These are phyloP conservation scores for Tiliqua scincoides DNA, from an alignment of 2,113 vertebrate genomes.

Conservation along the genomic window DNA sequence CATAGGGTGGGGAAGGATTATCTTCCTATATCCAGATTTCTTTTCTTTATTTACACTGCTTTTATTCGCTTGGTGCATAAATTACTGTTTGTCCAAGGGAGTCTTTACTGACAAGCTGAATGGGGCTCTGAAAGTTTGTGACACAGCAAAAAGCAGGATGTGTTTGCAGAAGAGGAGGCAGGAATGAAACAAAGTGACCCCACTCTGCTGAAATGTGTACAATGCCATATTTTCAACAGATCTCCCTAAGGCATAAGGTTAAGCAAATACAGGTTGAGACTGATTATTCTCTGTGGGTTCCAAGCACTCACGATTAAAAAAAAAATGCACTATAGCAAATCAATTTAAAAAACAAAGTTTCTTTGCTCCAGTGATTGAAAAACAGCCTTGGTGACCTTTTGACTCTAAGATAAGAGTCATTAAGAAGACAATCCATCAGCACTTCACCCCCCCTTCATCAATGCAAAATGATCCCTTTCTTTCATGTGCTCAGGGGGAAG, in stretches of 20 bases:
- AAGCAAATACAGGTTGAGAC: no score
- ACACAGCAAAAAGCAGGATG: constrained; percentile 8
- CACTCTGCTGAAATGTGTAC: constrained; percentile 23
- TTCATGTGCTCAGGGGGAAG: no score
- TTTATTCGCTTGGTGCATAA: background rate
- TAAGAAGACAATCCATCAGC: no score
- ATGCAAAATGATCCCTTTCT: no score
- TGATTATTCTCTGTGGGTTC: no score
- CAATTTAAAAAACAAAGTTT: no score
- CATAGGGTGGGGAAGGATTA: background rate
- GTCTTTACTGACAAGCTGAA: background rate
- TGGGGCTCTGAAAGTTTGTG: background rate
- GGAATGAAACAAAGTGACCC: constrained; percentile 34
- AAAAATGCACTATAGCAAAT: no score
- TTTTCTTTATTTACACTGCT: background rate
- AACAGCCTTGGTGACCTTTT: no score
- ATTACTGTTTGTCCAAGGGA: background rate
- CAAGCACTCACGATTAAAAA: no score
- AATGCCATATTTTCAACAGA: constrained; percentile 1
- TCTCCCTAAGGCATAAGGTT: constrained; percentile 30
- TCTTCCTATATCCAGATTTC: background rate
- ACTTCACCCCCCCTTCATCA: no score
- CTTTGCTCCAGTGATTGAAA: no score
- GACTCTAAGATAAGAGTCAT: no score
- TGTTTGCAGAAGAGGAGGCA: background rate